A percentile compares a stretch with the other conserved stretches of the same genome.
These are phyloP conservation scores for Cephus spinipes DNA, from an alignment of 2,888 invertebrate species.

Conservation along the genomic window DNA sequence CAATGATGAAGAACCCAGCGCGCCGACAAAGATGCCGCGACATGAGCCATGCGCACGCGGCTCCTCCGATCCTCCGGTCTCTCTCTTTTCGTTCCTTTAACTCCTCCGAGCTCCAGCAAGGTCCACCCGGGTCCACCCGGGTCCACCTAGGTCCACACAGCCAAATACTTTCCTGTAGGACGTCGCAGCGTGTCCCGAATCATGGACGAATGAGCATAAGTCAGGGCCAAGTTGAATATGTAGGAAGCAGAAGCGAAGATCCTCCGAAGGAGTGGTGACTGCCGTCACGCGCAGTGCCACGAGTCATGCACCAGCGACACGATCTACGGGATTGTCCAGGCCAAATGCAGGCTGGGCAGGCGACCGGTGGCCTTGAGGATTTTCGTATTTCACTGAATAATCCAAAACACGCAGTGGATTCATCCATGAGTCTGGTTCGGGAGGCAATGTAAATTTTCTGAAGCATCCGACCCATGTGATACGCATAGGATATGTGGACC, in stretches of 20 bases:
- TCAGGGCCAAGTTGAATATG: background rate
- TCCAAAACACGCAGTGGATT: too few relatives aligned
- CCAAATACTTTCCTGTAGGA: too few relatives aligned
- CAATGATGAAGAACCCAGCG: conserved; percentile 60
- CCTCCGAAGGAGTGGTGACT: conserved; percentile 3
- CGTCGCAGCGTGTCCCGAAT: too few relatives aligned
- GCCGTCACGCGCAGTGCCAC: conserved; percentile 19
- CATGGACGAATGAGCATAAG: too few relatives aligned
- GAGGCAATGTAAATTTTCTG: background rate
- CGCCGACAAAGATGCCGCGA: conserved; percentile 63
- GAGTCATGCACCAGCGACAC: background rate
- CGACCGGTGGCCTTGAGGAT: background rate
- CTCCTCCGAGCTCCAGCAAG: too few relatives aligned
- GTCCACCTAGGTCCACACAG: too few relatives aligned
- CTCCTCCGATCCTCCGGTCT: background rate
- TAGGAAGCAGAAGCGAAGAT: conserved; percentile 4
- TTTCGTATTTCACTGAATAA: background rate
- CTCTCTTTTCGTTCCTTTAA: too few relatives aligned
- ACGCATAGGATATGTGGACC: background rate
- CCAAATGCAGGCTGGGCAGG: too few relatives aligned
- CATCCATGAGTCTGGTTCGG: background rate
- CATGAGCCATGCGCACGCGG: conserved; percentile 51
- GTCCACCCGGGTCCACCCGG: too few relatives aligned
- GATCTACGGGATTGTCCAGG: too few relatives aligned
- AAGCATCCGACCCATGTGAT: background rate